Evolutionary conservation across 1,140 invertebrate genomes (phyloP).

Genomic region (Diachasmimorpha longicaudata): DNA sequence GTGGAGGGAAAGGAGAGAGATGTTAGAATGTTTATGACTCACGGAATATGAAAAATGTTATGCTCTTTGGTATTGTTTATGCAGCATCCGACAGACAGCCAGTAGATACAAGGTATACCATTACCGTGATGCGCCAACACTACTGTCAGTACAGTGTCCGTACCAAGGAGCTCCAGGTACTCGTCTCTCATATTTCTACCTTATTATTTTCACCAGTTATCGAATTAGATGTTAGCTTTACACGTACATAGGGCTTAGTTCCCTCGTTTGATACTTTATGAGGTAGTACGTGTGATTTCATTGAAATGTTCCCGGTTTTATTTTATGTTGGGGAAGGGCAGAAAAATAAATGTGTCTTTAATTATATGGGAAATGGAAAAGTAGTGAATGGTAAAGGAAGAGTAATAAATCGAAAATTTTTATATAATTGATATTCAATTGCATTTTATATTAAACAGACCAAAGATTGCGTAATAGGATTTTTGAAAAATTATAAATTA

Average conservation of each 20-base stretch:
- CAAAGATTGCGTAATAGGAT: too few species aligned
- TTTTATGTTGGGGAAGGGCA: neutral
- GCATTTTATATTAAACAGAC: too few species aligned
- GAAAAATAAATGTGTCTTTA: neutral
- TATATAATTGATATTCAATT: too few species aligned
- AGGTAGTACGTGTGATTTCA: neutral
- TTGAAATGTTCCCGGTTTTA: neutral
- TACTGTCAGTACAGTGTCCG: neutral
- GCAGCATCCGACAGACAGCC: neutral
- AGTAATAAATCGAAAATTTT: too few species aligned
- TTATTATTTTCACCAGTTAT: constrained; percentile 55
- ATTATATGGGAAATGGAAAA: too few species aligned
- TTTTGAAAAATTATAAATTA: too few species aligned
- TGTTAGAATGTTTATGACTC: too few species aligned
- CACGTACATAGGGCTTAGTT: neutral
- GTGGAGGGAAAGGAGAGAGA: too few species aligned
- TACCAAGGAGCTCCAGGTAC: neutral
- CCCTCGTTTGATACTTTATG: constrained; percentile 28
- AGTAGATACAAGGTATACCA: neutral
- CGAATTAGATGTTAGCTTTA: constrained; percentile 56
- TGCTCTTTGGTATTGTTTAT: neutral
- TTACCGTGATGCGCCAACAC: neutral
- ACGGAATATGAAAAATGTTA: neutral
- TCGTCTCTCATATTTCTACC: constrained; percentile 27
- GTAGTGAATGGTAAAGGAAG: too few species aligned